Evolutionary conservation across 2,797 vertebrate genomes (phyloP).

Genomic region (Micrastur ruficollis): DNA sequence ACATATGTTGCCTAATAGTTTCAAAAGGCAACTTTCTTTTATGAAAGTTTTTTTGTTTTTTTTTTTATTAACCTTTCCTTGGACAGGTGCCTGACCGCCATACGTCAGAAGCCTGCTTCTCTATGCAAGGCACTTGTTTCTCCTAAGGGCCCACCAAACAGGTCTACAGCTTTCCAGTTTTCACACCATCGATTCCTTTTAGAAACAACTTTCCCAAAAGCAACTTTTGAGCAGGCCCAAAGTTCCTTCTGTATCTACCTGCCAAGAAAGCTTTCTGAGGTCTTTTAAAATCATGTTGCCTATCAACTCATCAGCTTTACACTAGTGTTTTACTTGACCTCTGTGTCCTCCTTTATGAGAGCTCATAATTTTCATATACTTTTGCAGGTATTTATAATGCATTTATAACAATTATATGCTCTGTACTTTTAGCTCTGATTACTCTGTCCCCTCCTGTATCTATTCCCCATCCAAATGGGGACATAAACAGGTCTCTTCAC

Average conservation of each 20-base stretch:
- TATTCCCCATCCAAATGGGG: not conserved
- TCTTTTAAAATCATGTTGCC: not conserved
- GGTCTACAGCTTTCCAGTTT: not conserved
- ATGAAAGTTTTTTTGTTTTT: not conserved
- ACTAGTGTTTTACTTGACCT: not conserved
- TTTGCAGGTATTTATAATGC: not conserved
- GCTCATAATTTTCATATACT: not conserved
- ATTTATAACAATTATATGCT: not conserved
- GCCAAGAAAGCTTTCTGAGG: not conserved
- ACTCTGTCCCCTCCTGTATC: not conserved
- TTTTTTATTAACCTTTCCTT: slow-evolving; percentile 27
- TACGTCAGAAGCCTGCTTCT: not conserved
- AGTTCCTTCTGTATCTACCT: not conserved
- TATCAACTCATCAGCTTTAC: not conserved
- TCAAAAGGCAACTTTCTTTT: slow-evolving; percentile 60
- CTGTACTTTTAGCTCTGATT: not conserved
- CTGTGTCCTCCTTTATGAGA: not conserved
- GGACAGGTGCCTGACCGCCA: slow-evolving; percentile 9
- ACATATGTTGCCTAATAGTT: slow-evolving; percentile 71
- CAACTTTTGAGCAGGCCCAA: not conserved
- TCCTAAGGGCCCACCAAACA: not conserved
- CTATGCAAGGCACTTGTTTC: not conserved
- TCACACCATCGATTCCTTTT: not conserved
- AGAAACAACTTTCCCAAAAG: not conserved
- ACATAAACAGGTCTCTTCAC: not conserved